phyloP scores from a whole-genome alignment of 2,113 vertebrate species.

The human region GRCh38 chr5:130875501-130876000 shows the following conservation, averaged over 20 bases:
- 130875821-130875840: neutral
- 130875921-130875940: neutral
- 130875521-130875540: neutral
- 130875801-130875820: neutral
- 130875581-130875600: neutral
- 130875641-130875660: neutral
- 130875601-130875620: neutral
- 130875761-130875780: neutral
- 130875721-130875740: neutral
- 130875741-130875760: neutral
- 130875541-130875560: neutral
- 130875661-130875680: neutral
- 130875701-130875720: constrained; percentile 25
- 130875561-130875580: neutral
- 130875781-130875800: neutral
- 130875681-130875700: neutral
- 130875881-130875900: neutral
- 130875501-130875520: neutral
- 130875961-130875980: neutral
- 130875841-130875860: neutral
- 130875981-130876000: neutral
- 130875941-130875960: neutral
- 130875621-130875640: neutral
- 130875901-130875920: neutral
- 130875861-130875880: neutral